Base-by-base conservation (phyloP, 37 sponge, comb jelly and placozoan genomes). In the Chondrilla cf. caribensis region DNA sequence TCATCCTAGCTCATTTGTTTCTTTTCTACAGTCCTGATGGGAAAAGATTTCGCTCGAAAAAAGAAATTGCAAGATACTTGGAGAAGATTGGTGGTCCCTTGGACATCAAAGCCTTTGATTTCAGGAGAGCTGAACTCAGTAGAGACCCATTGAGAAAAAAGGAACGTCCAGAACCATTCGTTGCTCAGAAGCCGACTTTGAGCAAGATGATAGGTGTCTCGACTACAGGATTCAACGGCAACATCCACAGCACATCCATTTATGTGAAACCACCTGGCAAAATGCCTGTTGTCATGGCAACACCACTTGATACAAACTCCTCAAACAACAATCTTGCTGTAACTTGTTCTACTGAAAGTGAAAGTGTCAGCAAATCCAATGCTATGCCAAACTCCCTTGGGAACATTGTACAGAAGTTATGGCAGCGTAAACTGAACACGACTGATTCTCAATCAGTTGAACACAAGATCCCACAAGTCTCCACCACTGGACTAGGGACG, bases 1-100 rank as follows among this genome's bases (percentile, higher is more conserved):
- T n/a, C n/a, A n/a, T n/a, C n/a, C n/a, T n/a, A n/a, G n/a, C n/a
- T n/a, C n/a, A n/a, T n/a, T n/a, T n/a, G n/a, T n/a, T n/a, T n/a
- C n/a, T n/a, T n/a, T n/a, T n/a, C n/a, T n/a, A 26, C 6, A 73
- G 76, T 7, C 76, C 76, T 37, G 76, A 73, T 73, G 76, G 76
- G 15, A 39, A 21, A 37, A 73, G 76, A 43, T 73, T 73, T 42
- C 41, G 76, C 18, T 73, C 76, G 40, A 73, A 25, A 73, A 39
- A 39, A 40, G 76, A 73, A 40, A 73, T 73, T n/a, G 41, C 44
- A 73, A 37, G 44, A 15, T 73, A 42, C 25, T 18, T 73, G 76
- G 76, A 73, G 44, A 73, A 73, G 44, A 22, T 39, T 39, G 76
- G 76, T 21, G 6, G 24, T 6, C 5, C 76, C 1, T 32, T 73